A percentile compares a stretch with the other conserved stretches of the same genome.
These are phyloP conservation scores for Acropora yongei DNA, from an alignment of 64 coral and sea anemone species.

Conservation along the genomic window DNA sequence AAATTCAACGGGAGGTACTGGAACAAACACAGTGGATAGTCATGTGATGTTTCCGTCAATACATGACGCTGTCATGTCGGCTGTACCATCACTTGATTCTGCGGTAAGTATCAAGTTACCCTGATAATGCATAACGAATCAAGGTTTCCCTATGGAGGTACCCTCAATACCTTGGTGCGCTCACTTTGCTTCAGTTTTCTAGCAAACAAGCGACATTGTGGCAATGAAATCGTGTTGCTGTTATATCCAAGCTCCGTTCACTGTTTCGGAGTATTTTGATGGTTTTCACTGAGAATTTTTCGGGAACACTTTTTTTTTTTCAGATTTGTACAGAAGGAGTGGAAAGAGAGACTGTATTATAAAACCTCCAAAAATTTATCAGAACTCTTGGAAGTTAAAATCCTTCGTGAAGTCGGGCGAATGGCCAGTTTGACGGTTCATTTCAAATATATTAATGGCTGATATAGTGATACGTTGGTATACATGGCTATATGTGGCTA, in stretches of 20 bases:
- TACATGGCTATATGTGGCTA: no score
- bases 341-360: slow-evolving; percentile 23
- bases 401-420: no score
- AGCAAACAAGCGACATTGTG: no score
- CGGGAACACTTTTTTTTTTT: neutral
- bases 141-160: no score
- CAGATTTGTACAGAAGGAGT: slow-evolving; percentile 26
- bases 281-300: neutral
- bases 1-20: neutral
- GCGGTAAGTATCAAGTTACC: neutral
- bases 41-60: slow-evolving; percentile 55
- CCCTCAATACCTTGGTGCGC: no score
- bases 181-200: no score
- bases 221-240: no score
- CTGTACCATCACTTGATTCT: slow-evolving; percentile 20
- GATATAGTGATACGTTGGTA: no score
- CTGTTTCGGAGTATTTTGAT: neutral
- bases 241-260: neutral
- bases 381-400: no score
- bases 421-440: no score
- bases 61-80: slow-evolving; percentile 35
- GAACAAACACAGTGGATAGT: neutral
- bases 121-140: neutral
- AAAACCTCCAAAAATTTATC: neutral
- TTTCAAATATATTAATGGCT: no score